A percentile compares a stretch with the other conserved stretches of the same genome.
These are phyloP conservation scores for Apamea sordens DNA, from an alignment of 2,888 invertebrate species.

Conservation along the genomic window DNA sequence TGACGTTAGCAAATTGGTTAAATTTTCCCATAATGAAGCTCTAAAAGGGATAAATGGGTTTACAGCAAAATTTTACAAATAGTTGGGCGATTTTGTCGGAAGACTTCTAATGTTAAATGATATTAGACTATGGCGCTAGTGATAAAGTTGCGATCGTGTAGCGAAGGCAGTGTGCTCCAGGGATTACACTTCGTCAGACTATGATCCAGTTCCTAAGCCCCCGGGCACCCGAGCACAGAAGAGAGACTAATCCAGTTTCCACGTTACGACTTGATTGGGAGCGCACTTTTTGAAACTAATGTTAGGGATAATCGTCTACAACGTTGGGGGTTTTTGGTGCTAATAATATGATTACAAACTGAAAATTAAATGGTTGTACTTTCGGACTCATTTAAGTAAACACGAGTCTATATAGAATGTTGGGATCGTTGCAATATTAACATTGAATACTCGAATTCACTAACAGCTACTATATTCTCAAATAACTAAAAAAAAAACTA, in stretches of 20 bases:
- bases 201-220: slow-evolving; percentile 60
- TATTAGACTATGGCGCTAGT: slow-evolving; percentile 43
- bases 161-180: slow-evolving; percentile 39
- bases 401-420: slow-evolving; percentile 39
- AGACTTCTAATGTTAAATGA: slow-evolving; percentile 48
- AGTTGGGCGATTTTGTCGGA: slow-evolving; percentile 30
- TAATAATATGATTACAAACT: slow-evolving; percentile 38
- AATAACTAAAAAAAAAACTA: slow-evolving; percentile 28
- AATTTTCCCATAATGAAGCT: slow-evolving; percentile 50
- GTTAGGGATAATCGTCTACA: slow-evolving; percentile 41
- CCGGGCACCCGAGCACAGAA: slow-evolving; percentile 42
- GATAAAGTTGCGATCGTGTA: slow-evolving; percentile 50
- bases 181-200: slow-evolving; percentile 66
- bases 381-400: slow-evolving; percentile 32
- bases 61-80: slow-evolving; percentile 41
- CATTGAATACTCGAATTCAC: background rate
- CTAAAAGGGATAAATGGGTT: slow-evolving; percentile 48
- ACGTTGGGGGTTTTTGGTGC: slow-evolving; percentile 11
- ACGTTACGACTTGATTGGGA: slow-evolving; percentile 55
- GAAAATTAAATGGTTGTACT: slow-evolving; percentile 33
- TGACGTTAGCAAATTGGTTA: slow-evolving; percentile 60
- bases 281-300: slow-evolving; percentile 52
- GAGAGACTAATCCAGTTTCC: slow-evolving; percentile 60
- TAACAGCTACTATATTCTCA: background rate
- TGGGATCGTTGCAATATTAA: slow-evolving; percentile 55